These are phyloP conservation scores for Eretmochelys imbricata DNA, from an alignment of 2,113 vertebrate genomes.

Conservation along the genomic window DNA sequence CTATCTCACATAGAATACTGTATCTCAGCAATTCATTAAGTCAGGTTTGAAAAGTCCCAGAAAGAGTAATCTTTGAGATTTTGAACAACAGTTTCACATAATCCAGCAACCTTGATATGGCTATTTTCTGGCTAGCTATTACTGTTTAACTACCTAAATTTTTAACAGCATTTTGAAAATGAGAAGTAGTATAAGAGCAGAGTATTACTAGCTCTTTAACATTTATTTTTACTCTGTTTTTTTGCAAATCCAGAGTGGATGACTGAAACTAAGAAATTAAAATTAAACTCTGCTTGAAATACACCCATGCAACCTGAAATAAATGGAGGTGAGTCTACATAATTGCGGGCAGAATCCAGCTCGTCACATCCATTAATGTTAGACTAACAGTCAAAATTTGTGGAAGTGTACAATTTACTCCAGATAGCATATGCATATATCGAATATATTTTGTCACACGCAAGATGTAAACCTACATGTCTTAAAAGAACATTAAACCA, in stretches of 20 bases:
- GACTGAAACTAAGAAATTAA: neutral
- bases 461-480: neutral
- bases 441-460: neutral
- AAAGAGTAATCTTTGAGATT: neutral
- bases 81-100: neutral
- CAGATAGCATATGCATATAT: rapidly evolving
- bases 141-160: neutral
- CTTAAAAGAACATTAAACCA: neutral
- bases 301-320: neutral
- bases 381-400: neutral
- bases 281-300: neutral
- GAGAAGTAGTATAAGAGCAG: neutral
- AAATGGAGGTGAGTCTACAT: neutral
- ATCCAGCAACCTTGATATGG: neutral
- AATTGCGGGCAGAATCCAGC: neutral
- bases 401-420: neutral
- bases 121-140: neutral
- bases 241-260: neutral
- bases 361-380: neutral
- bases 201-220: neutral
- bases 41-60: neutral
- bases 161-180: neutral
- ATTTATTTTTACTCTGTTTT: neutral
- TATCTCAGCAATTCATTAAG: neutral
- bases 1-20: neutral